A percentile compares a stretch with the other conserved stretches of the same genome.
These are phyloP conservation scores for Megalonaias nervosa DNA, from an alignment of 1,140 invertebrate genomes.

Conservation along the genomic window DNA sequence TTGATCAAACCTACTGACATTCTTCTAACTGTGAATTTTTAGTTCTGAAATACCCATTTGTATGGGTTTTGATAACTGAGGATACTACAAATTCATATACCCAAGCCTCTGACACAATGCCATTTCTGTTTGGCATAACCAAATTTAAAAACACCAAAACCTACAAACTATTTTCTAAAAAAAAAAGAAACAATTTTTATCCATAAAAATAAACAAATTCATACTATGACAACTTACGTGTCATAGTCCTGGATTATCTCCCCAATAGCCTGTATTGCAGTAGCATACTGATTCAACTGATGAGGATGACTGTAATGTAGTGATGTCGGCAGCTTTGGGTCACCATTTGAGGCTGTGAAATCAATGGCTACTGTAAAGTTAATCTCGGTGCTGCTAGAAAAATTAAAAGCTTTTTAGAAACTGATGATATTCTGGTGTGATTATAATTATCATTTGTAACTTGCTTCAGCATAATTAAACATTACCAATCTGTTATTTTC, in stretches of 20 bases:
- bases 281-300: slow-evolving; percentile 74
- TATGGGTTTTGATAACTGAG: no score
- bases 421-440: neutral
- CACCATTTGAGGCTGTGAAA: slow-evolving; percentile 80
- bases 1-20: no score
- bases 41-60: no score
- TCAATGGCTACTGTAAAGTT: slow-evolving; percentile 79
- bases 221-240: slow-evolving; percentile 43
- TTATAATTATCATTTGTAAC: neutral
- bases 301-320: slow-evolving; percentile 74
- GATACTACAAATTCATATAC: no score
- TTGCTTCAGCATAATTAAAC: neutral
- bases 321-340: slow-evolving; percentile 73
- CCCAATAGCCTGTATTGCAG: slow-evolving; percentile 75
- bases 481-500: neutral
- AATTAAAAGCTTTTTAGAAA: slow-evolving; percentile 9
- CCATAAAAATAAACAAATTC: no score
- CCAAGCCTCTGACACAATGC: no score
- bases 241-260: slow-evolving; percentile 79
- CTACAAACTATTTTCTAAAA: no score
- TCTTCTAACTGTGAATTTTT: no score
- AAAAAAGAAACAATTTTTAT: no score
- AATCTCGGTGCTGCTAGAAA: slow-evolving; percentile 71
- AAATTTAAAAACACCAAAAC: no score
- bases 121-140: no score